Conservation (phyloP, 2,113 vertebrate genomes). For the Hemibagrus wyckioides region DNA sequence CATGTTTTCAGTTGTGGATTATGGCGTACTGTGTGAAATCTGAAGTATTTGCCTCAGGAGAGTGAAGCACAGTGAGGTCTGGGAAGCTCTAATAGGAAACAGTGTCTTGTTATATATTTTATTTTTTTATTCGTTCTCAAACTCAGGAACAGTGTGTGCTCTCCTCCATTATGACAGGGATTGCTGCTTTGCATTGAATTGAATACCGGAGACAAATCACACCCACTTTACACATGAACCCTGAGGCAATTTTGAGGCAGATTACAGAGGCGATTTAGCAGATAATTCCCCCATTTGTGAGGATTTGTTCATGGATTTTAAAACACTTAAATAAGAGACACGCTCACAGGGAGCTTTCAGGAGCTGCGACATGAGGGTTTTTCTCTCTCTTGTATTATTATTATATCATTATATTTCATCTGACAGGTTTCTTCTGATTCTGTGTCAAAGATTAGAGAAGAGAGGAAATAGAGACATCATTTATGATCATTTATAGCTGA, state of each 20-base stretch:
- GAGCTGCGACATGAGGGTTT: slow-evolving; percentile 23
- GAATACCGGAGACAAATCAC: slow-evolving; percentile 64
- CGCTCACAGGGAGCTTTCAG: slow-evolving; percentile 27
- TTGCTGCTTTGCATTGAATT: slow-evolving; percentile 67
- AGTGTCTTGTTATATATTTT: slow-evolving; percentile 17
- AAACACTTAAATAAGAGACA: slow-evolving; percentile 68
- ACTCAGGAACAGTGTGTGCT: slow-evolving; percentile 57
- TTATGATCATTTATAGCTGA: not conserved
- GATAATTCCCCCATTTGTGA: slow-evolving; percentile 68
- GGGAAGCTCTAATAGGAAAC: slow-evolving; percentile 64
- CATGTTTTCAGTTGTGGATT: not conserved
- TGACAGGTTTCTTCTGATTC: slow-evolving; percentile 57
- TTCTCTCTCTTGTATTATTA: slow-evolving; percentile 49
- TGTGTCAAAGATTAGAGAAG: slow-evolving; percentile 27
- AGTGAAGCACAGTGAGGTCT: slow-evolving; percentile 12
- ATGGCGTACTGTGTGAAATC: not conserved
- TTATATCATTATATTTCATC: slow-evolving; percentile 66
- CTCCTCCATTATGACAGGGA: slow-evolving; percentile 68
- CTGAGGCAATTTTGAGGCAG: slow-evolving; percentile 71
- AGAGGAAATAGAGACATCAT: slow-evolving; percentile 12
- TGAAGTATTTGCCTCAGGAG: slow-evolving; percentile 18
- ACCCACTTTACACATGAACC: slow-evolving; percentile 63
- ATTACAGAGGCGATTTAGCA: slow-evolving; percentile 72
- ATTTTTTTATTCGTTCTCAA: slow-evolving; percentile 54
- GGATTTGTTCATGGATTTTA: slow-evolving; percentile 71